Conservation (phyloP, 2,797 vertebrate genomes). For the Centroberyx gerrardi region DNA sequence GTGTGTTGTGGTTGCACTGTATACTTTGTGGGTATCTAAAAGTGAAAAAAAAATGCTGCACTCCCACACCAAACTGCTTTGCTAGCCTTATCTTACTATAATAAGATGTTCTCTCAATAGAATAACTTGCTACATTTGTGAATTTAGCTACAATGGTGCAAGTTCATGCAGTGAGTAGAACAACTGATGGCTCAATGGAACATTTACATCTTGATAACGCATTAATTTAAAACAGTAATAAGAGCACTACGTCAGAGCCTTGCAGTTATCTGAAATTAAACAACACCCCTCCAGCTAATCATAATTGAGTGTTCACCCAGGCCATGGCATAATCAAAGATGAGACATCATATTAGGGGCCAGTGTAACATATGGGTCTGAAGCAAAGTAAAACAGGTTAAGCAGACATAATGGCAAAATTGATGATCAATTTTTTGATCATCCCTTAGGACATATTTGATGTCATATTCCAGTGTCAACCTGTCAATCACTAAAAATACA, state of each 20-base stretch:
- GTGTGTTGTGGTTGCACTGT: no score
- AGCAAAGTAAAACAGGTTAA: conserved; percentile 29
- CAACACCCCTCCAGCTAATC: conserved; percentile 51
- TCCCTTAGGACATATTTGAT: conserved; percentile 32
- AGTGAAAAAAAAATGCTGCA: no score
- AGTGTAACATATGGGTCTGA: conserved; percentile 37
- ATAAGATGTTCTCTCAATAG: neutral
- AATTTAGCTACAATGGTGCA: neutral
- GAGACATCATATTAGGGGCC: conserved; percentile 39
- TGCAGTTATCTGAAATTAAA: conserved; percentile 68
- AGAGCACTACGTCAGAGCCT: conserved; percentile 37
- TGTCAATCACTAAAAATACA: conserved; percentile 19
- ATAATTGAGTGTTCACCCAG: conserved; percentile 68
- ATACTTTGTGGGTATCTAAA: no score
- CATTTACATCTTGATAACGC: conserved; percentile 41
- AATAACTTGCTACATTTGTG: neutral
- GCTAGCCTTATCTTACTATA: no score
- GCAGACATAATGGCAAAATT: conserved; percentile 32
- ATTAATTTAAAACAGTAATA: conserved; percentile 51
- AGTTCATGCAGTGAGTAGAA: conserved; percentile 17
- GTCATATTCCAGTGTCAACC: conserved; percentile 39
- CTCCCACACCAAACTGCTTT: neutral
- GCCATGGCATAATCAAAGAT: conserved; percentile 50
- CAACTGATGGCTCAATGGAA: conserved; percentile 20
- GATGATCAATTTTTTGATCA: conserved; percentile 23